Conservation (phyloP, 1,140 invertebrate species). For the Monomorium pharaonis region DNA sequence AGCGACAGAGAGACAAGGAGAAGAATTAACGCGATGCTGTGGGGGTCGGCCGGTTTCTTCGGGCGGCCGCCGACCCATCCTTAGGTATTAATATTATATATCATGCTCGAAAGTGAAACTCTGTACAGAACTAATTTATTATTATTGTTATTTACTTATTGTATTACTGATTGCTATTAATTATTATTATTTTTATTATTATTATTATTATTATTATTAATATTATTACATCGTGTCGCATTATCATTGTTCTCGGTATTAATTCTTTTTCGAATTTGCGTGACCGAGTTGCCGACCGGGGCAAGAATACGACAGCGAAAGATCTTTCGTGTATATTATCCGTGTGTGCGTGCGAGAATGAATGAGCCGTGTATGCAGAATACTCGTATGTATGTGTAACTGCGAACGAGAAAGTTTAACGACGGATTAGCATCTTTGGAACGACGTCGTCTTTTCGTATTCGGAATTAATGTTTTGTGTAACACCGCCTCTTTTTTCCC, state of each 20-base stretch:
- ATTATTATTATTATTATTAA: constrained; percentile 73
- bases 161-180: constrained; percentile 73
- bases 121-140: constrained; percentile 86
- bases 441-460: constrained; percentile 53
- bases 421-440: constrained; percentile 61
- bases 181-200: too few species aligned
- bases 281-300: constrained; percentile 40
- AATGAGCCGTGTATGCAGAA: constrained; percentile 39
- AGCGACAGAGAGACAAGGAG: neutral
- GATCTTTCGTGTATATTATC: constrained; percentile 16
- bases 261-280: constrained; percentile 61
- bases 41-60: constrained; percentile 65
- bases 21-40: constrained; percentile 76
- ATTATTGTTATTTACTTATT: constrained; percentile 84
- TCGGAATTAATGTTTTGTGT: constrained; percentile 46
- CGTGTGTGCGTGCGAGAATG: constrained; percentile 29
- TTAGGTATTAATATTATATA: constrained; percentile 76
- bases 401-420: constrained; percentile 66
- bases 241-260: constrained; percentile 79
- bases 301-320: constrained; percentile 33
- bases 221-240: constrained; percentile 75
- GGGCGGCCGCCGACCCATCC: constrained; percentile 65
- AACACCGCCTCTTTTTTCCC: neutral
- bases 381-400: constrained; percentile 57
- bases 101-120: constrained; percentile 79